Evolutionary conservation across 2,797 vertebrate genomes (phyloP), one percentile per base, ranked within the genome.

Genomic region (Pelobates cultripes): DNA sequence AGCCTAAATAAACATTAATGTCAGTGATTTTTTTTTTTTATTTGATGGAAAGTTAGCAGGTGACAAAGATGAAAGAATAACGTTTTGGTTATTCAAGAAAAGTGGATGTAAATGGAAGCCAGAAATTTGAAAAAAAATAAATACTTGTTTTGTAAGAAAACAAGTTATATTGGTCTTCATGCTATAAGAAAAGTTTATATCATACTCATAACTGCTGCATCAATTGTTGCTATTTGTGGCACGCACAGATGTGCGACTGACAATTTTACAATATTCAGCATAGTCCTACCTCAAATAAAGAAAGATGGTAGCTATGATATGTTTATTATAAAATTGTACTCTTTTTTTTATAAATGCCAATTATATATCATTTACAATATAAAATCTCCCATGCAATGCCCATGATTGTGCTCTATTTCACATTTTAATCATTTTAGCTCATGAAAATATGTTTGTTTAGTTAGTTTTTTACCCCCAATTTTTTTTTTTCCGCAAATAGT

Each of bases 41-140:
- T 84, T 88, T 89, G 78, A 86, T 87, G 85, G 82, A 80, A 83
- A 88, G 87, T 86, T 80, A 80, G 87, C 84, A 82, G 78, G 83
- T 89, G 91, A 77, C 81, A 83, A 87, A 86, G 83, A 90, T 85
- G 88, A 80, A 86, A 85, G 86, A 88, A 90, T 73, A 57, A 70
- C 7, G 77, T 42, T 13, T 10, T 3, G 40, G 60, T 75, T 44
- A 71, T 57, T 61, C 43, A 63, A 71, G 61, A 64, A 68, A 72
- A 63, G 44, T 80, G 74, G 44, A 76, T 73, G 78, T 61, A 69
- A 63, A 77, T 80, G 77, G 47, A 70, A 45, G 53, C 70, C 47
- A 8, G 44, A 66, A 7, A 73, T 66, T 74, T 13, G 28, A 43
- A 64, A 70, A 81, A 66, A 68, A 28, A 71, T 63, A 53, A 71